These are phyloP conservation scores for Pedionomus torquatus DNA, from an alignment of 2,113 vertebrate genomes.

Conservation along the genomic window DNA sequence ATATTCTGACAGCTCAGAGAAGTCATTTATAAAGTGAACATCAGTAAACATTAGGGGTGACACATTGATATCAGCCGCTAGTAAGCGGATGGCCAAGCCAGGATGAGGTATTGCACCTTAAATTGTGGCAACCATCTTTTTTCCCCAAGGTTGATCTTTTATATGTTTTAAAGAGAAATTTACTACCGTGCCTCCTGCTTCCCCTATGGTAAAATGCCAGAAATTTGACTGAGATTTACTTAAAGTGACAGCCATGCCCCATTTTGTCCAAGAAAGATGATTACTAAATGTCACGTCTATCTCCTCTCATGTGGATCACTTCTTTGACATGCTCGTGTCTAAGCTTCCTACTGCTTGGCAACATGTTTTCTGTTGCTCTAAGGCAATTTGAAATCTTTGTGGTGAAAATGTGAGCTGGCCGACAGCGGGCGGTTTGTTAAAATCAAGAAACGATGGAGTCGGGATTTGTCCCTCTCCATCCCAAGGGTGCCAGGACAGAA, in stretches of 20 bases:
- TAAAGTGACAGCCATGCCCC: conserved; percentile 39
- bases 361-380: conserved; percentile 2
- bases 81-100: neutral
- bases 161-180: conserved; percentile 9
- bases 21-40: conserved; percentile 31
- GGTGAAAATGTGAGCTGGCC: neutral
- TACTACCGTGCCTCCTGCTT: conserved; percentile 13
- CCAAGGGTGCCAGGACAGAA: conserved; percentile 4
- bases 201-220: conserved; percentile 18
- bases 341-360: neutral
- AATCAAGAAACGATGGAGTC: conserved; percentile 4
- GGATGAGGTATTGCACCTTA: neutral
- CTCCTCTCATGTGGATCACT: conserved; percentile 16
- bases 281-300: conserved; percentile 47
- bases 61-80: conserved; percentile 9
- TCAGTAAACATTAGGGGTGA: conserved; percentile 42
- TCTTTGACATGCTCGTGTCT: conserved; percentile 20
- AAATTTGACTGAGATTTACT: conserved; percentile 37
- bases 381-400: conserved; percentile 7
- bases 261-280: conserved; percentile 21
- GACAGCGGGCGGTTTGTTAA: neutral
- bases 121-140: neutral
- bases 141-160: conserved; percentile 14
- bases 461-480: neutral
- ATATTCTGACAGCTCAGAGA: conserved; percentile 33